These are phyloP conservation scores for Virgularia gustaviana DNA, from an alignment of 92 coral and sea anemone genomes.

Conservation along the genomic window DNA sequence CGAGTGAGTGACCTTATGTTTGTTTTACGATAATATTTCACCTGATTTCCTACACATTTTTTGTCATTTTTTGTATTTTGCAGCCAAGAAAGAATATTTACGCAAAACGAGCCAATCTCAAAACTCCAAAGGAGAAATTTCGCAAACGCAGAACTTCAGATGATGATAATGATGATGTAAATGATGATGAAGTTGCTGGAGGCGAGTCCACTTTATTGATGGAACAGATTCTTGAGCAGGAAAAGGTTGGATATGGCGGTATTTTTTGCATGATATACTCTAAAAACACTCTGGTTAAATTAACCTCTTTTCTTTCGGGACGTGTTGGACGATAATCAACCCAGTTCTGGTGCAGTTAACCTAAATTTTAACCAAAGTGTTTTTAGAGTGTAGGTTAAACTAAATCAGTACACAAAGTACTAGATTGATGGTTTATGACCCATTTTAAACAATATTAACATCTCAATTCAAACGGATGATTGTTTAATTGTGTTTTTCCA, in stretches of 20 bases:
- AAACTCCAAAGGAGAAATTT: slow-evolving; percentile 16
- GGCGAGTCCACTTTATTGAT: slow-evolving; percentile 68
- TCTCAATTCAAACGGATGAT: background rate
- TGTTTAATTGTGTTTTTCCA: too few relatives aligned
- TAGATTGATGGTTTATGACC: too few relatives aligned
- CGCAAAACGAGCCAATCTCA: slow-evolving; percentile 26
- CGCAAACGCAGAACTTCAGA: slow-evolving; percentile 1
- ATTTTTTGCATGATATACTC: background rate
- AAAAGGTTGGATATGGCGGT: slow-evolving; percentile 54
- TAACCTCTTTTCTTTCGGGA: background rate
- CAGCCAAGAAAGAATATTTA: slow-evolving; percentile 20
- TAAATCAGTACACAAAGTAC: too few relatives aligned
- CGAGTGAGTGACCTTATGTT: slow-evolving; percentile 30
- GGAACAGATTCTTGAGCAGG: slow-evolving; percentile 70
- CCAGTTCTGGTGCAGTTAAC: too few relatives aligned
- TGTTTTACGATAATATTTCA: background rate
- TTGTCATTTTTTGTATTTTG: background rate
- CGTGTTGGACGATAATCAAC: background rate
- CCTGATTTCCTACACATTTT: background rate
- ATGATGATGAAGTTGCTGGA: slow-evolving; percentile 31
- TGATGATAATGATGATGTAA: background rate
- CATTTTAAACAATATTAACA: too few relatives aligned
- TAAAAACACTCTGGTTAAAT: background rate
- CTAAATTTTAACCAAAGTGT: too few relatives aligned
- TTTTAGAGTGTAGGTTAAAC: too few relatives aligned